A percentile compares a stretch with the other conserved stretches of the same genome.
phyloP scores from a whole-genome alignment of 2,113 vertebrate genomes.

The Entomyzon cyanotis region DNA sequence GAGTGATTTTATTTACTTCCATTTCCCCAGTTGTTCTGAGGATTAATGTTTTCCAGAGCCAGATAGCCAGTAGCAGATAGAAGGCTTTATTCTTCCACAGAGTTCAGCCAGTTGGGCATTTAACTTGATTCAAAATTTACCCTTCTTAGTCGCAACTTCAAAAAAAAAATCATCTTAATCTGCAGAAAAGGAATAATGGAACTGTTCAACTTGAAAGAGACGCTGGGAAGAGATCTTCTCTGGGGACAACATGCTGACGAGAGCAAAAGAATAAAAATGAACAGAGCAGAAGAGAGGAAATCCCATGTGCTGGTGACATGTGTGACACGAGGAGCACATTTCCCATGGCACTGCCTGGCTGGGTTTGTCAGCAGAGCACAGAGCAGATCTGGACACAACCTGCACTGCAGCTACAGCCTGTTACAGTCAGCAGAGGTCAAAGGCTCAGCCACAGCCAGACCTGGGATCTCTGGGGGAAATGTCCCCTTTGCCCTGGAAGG shows the following conservation, averaged over 20 bases:
- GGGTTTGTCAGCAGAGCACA: background rate
- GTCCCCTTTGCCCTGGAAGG: background rate
- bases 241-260: background rate
- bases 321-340: background rate
- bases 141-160: background rate
- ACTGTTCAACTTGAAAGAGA: background rate
- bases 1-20: background rate
- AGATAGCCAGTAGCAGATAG: background rate
- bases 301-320: background rate
- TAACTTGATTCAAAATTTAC: background rate
- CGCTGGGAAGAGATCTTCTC: background rate
- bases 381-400: background rate
- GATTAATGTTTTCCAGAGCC: background rate
- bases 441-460: background rate
- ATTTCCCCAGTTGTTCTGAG: background rate
- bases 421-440: background rate
- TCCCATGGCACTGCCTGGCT: background rate
- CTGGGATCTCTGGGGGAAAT: background rate
- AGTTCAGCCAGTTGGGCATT: background rate
- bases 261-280: constrained; percentile 13
- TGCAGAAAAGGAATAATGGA: background rate
- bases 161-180: background rate
- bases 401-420: background rate
- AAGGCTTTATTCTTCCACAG: background rate
- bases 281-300: background rate